Percentiles rank a stretch among this genome's conserved stretches.
Conservation (phyloP, 2,797 vertebrate species). For the Myotis myotis region DNA sequence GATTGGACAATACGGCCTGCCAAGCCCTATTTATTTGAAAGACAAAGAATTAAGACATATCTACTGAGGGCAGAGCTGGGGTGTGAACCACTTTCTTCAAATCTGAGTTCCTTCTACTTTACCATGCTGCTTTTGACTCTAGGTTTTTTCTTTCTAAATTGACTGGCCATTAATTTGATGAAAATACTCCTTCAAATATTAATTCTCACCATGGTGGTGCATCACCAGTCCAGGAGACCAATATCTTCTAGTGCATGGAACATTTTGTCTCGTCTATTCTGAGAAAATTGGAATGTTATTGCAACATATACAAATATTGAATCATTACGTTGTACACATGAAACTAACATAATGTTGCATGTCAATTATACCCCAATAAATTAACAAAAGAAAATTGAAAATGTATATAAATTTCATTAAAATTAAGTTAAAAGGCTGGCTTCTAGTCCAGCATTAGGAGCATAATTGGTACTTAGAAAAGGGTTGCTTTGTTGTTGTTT, state of each 20-base stretch:
- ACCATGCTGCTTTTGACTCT: not conserved
- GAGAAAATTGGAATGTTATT: not conserved
- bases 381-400: not conserved
- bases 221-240: not conserved
- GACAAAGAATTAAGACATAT: not conserved
- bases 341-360: not conserved
- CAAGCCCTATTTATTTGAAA: not conserved
- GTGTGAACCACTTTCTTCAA: not conserved
- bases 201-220: not conserved
- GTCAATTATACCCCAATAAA: not conserved
- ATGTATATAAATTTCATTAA: not conserved
- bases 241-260: not conserved
- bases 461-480: not conserved
- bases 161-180: not conserved
- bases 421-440: not conserved
- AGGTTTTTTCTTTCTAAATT: constrained; percentile 13
- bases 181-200: not conserved
- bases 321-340: not conserved
- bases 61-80: not conserved
- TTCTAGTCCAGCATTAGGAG: not conserved
- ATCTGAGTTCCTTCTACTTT: not conserved
- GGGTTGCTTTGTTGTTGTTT: not conserved
- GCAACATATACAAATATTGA: not conserved
- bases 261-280: not conserved
- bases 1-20: not conserved